These are phyloP conservation scores for Leptopilina syphax DNA, from an alignment of 2,888 invertebrate species.

Conservation along the genomic window DNA sequence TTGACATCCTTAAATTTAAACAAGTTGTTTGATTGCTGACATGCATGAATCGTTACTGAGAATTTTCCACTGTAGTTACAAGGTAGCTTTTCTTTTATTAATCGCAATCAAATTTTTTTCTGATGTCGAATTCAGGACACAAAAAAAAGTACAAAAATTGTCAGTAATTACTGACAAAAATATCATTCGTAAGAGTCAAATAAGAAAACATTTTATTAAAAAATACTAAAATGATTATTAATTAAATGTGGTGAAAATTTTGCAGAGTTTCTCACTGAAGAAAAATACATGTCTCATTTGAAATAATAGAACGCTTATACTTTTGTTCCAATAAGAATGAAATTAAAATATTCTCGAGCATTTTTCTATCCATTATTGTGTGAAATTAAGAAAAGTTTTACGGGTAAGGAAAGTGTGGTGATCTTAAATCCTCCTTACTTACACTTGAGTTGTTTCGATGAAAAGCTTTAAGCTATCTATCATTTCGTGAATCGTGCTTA, in stretches of 20 bases:
- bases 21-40: conserved; percentile 12
- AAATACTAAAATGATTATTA: no score
- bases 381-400: conserved; percentile 65
- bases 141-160: no score
- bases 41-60: conserved; percentile 31
- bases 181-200: no score
- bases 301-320: conserved; percentile 3
- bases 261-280: no score
- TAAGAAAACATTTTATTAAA: no score
- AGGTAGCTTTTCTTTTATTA: no score
- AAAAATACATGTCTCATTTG: background rate
- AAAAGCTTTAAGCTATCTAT: conserved; percentile 74
- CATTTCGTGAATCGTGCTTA: conserved; percentile 69
- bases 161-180: no score
- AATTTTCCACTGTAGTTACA: no score
- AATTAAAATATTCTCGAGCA: conserved; percentile 32
- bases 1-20: no score
- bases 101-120: no score
- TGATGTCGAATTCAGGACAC: conserved; percentile 30
- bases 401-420: conserved; percentile 59
- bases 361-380: conserved; percentile 62
- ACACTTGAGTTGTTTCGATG: conserved; percentile 71
- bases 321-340: conserved; percentile 13
- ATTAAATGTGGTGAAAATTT: background rate
- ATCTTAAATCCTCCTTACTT: conserved; percentile 75